Conservation (phyloP, 2,888 invertebrate genomes). For the Pomacea canaliculata region DNA sequence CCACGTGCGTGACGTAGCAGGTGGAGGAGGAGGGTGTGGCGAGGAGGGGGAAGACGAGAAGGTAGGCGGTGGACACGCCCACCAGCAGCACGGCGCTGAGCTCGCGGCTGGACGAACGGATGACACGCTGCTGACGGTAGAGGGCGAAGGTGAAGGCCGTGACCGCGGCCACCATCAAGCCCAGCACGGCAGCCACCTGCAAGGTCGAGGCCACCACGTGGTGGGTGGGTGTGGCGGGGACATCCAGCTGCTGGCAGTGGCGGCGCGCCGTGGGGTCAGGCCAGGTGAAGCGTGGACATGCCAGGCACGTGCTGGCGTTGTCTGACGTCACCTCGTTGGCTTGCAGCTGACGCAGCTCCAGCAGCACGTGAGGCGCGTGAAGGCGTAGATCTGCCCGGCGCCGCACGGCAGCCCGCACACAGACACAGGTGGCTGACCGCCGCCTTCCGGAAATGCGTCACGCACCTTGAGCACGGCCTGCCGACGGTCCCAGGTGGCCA, state of each 20-base stretch:
- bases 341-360: conserved; percentile 59
- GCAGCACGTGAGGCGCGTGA: conserved; percentile 58
- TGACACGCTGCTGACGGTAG: conserved; percentile 54
- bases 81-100: conserved; percentile 57
- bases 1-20: conserved; percentile 57
- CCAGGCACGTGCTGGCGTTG: conserved; percentile 50
- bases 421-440: conserved; percentile 32
- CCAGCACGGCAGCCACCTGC: conserved; percentile 36
- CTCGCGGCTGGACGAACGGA: conserved; percentile 63
- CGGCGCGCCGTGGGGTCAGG: conserved; percentile 36
- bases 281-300: conserved; percentile 46
- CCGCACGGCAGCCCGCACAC: conserved; percentile 45
- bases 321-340: conserved; percentile 50
- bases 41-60: conserved; percentile 53
- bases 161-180: conserved; percentile 34
- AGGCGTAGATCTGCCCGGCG: conserved; percentile 52
- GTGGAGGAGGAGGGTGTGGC: conserved; percentile 45
- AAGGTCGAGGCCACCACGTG: conserved; percentile 42
- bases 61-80: conserved; percentile 54
- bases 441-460: background rate
- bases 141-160: conserved; percentile 37
- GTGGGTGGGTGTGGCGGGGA: conserved; percentile 33
- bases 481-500: conserved; percentile 55
- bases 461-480: conserved; percentile 39
- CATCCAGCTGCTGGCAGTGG: conserved; percentile 36